A percentile compares a stretch with the other conserved stretches of the same genome.
phyloP scores from a whole-genome alignment of 2,797 vertebrate genomes.

The Botia kubotai region DNA sequence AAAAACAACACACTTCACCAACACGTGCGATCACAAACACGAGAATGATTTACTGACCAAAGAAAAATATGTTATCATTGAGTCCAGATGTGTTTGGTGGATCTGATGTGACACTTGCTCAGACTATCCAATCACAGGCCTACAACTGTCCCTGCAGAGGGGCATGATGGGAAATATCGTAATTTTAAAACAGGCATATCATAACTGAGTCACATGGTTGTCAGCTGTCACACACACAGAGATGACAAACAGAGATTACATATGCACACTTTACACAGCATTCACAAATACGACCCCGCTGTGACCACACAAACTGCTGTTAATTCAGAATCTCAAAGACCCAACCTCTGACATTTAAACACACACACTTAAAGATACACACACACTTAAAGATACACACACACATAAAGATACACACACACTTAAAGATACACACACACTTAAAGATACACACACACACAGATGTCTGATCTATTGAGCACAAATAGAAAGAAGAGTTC shows the following conservation, averaged over 20 bases:
- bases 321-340: neutral
- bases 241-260: constrained; percentile 15
- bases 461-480: too few species aligned
- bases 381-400: neutral
- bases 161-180: constrained; percentile 78
- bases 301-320: constrained; percentile 21
- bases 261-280: constrained; percentile 3
- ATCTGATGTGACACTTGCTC: constrained; percentile 50
- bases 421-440: neutral
- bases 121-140: constrained; percentile 45
- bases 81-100: neutral
- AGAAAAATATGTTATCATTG: neutral
- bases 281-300: neutral
- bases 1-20: constrained; percentile 34
- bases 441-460: too few species aligned
- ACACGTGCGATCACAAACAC: constrained; percentile 22
- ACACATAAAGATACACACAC: neutral
- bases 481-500: too few species aligned
- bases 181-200: constrained; percentile 80
- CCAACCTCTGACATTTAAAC: neutral
- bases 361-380: constrained; percentile 5
- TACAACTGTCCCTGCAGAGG: constrained; percentile 65
- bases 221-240: constrained; percentile 66
- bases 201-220: constrained; percentile 74
- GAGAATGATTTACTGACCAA: neutral